These are phyloP conservation scores for Callopanchax toddi DNA, from an alignment of 2,113 vertebrate genomes.

Conservation along the genomic window DNA sequence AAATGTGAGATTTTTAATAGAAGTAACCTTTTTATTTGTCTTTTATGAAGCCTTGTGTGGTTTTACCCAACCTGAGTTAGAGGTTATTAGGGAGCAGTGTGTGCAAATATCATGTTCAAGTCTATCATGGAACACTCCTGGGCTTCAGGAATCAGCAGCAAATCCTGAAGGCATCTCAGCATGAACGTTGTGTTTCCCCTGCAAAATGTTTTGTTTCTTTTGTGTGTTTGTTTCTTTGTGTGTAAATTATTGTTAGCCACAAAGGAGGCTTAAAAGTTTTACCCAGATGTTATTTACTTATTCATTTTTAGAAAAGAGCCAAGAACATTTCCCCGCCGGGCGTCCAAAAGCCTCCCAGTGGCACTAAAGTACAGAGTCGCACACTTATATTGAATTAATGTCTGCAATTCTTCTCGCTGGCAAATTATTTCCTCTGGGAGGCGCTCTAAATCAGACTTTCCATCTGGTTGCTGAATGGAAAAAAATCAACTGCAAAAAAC, in stretches of 20 bases:
- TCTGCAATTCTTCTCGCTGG: conserved; percentile 36
- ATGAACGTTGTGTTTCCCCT: conserved; percentile 19
- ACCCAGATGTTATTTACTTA: conserved; percentile 57
- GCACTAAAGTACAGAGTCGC: conserved; percentile 32
- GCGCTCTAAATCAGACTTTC: conserved; percentile 38
- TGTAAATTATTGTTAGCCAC: conserved; percentile 14
- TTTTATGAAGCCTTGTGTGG: not conserved
- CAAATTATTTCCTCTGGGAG: conserved; percentile 52
- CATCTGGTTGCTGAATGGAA: conserved; percentile 28
- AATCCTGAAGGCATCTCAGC: conserved; percentile 22
- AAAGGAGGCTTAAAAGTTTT: conserved; percentile 18
- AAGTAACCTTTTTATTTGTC: not conserved
- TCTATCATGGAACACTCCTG: conserved; percentile 21
- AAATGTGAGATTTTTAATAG: not conserved
- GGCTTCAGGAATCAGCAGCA: conserved; percentile 8
- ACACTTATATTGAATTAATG: conserved; percentile 58
- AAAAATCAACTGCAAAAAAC: conserved; percentile 9
- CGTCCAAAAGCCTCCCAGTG: conserved; percentile 25
- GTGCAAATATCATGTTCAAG: conserved; percentile 10
- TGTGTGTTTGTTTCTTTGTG: not conserved
- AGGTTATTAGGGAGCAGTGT: conserved; percentile 19
- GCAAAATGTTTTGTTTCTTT: conserved; percentile 13
- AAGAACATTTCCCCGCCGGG: conserved; percentile 46
- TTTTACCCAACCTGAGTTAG: conserved; percentile 1
- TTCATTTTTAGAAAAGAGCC: conserved; percentile 32